Conservation (phyloP, 2,797 vertebrate genomes). For the Danio jaintianensis region DNA sequence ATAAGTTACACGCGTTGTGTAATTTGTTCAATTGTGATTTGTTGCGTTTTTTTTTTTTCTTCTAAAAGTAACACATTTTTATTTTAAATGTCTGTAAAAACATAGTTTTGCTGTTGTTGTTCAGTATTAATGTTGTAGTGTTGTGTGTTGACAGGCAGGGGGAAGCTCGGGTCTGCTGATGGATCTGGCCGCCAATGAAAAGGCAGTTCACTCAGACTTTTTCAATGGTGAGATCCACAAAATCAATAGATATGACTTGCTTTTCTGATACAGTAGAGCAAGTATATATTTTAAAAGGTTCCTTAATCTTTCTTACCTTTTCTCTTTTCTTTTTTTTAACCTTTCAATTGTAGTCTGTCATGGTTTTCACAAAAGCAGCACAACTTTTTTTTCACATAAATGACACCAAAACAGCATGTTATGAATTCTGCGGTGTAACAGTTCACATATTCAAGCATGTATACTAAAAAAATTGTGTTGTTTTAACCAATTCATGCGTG, state of each 20-base stretch:
- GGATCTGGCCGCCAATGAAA: conserved; percentile 90
- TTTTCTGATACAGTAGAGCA: background rate
- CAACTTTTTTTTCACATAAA: too few species aligned
- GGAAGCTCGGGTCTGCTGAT: conserved; percentile 83
- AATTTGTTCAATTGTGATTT: too few species aligned
- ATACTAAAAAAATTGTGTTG: too few species aligned
- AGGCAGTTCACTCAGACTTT: conserved; percentile 95
- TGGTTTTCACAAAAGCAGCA: too few species aligned
- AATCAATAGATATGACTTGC: background rate
- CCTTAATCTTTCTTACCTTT: background rate
- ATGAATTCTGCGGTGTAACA: too few species aligned
- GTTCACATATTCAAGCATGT: too few species aligned
- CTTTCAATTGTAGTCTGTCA: too few species aligned
- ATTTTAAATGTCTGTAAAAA: too few species aligned
- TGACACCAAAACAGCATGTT: too few species aligned
- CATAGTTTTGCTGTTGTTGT: background rate
- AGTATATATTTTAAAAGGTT: too few species aligned
- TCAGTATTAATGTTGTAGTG: background rate
- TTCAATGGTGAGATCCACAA: conserved; percentile 82
- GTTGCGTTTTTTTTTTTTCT: background rate
- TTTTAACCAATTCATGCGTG: too few species aligned
- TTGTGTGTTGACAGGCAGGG: conserved; percentile 75
- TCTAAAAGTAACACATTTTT: background rate
- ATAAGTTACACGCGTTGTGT: too few species aligned
- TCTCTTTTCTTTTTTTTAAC: background rate